A percentile compares a stretch with the other conserved stretches of the same genome.
These are phyloP conservation scores for Hypanus sabinus DNA, from an alignment of 2,113 vertebrate genomes.

Conservation along the genomic window DNA sequence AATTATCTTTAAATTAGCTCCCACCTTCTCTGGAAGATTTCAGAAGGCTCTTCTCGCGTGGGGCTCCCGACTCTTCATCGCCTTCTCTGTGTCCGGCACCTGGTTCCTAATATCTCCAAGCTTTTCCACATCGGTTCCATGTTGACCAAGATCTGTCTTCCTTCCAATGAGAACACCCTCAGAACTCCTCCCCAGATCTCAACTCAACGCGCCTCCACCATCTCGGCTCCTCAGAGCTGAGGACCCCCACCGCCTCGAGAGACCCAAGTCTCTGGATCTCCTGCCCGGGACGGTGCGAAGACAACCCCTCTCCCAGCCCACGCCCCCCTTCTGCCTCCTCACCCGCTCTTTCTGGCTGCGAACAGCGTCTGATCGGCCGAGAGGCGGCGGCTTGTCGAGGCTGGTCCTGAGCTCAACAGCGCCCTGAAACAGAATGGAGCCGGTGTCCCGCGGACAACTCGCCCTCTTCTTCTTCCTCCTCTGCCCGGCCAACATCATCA, in stretches of 20 bases:
- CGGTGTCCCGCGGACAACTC: conserved; percentile 71
- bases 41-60: not conserved
- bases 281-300: not conserved
- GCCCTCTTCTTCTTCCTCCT: conserved; percentile 81
- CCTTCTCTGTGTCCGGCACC: not conserved
- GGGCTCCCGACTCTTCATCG: not conserved
- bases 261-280: no score
- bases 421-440: conserved; percentile 53
- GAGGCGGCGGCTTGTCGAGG: not conserved
- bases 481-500: conserved; percentile 89
- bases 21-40: not conserved
- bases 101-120: not conserved
- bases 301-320: not conserved
- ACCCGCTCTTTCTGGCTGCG: not conserved
- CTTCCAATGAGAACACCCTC: not conserved
- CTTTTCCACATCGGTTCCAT: not conserved
- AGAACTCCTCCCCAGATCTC: not conserved
- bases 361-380: no score
- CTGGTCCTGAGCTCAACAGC: not conserved
- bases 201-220: no score
- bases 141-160: not conserved
- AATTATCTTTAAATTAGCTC: not conserved
- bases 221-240: no score
- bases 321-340: no score
- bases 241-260: no score